phyloP scores from a whole-genome alignment of 2,888 invertebrate genomes.

The Drosophila paramelanica region DNA sequence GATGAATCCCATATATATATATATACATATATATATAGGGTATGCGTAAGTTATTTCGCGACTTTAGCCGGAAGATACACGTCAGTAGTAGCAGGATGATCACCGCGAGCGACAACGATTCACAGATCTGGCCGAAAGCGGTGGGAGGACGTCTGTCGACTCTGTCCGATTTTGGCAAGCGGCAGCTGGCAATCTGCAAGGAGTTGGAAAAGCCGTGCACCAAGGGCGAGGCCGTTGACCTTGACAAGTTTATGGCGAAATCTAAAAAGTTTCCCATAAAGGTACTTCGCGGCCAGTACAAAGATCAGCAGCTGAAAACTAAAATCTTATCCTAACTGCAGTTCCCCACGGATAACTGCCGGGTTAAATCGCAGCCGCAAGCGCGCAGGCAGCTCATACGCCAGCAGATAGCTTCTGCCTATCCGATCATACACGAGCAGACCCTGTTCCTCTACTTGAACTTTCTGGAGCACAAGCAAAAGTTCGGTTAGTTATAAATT shows the following conservation, averaged over 20 bases:
- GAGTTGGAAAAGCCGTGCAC: constrained; percentile 54
- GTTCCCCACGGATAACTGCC: constrained; percentile 82
- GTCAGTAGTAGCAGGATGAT: background rate
- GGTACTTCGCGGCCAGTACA: constrained; percentile 42
- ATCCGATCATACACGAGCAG: constrained; percentile 89
- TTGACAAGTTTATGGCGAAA: constrained; percentile 58
- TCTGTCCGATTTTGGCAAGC: constrained; percentile 52
- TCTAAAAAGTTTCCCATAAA: constrained; percentile 73
- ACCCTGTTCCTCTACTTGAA: constrained; percentile 87
- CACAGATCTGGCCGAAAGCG: background rate
- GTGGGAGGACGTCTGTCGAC: background rate
- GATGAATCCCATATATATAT: too few species aligned
- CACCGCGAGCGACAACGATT: rapidly evolving
- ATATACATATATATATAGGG: too few species aligned
- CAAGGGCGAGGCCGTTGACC: constrained; percentile 46
- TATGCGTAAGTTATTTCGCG: background rate
- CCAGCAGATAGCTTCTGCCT: constrained; percentile 86
- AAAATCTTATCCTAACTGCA: constrained; percentile 20
- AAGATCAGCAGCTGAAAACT: too few species aligned
- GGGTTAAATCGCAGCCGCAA: constrained; percentile 77
- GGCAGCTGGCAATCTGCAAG: constrained; percentile 63
- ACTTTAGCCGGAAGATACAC: background rate
- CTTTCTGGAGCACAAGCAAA: constrained; percentile 88
- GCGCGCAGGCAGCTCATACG: constrained; percentile 70
- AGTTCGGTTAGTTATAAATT: constrained; percentile 70